Evolutionary conservation across 2,888 invertebrate genomes (phyloP), one percentile per base, ranked within the genome.

Genomic region (Sesia bembeciformis): DNA sequence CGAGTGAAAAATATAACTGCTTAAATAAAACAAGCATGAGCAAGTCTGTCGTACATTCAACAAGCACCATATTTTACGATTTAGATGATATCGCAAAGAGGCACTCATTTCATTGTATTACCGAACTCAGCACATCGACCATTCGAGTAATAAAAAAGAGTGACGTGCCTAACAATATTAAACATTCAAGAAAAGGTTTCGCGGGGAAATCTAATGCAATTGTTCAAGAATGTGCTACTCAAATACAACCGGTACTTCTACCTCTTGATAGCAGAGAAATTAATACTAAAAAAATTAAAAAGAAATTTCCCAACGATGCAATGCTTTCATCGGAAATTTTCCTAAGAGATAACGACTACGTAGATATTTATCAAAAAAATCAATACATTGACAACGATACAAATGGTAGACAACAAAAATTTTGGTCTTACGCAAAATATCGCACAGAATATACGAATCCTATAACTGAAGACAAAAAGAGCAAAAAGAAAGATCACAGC

Each of bases 31-130:
- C 66, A 3, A 54, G 54, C 3, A 7, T 50, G 7, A 79, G 78
- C 52, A 76, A 66, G 57, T 71, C 67, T 40, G 38, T 78, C 4
- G 58, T 65, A 23, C 66, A 59, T 40, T 86, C 87, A 5, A 74
- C 72, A 3, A 87, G 86, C 59, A 87, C 85, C 5, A 65, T 85
- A 60, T 88, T 85, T 59, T 87, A 73, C 54, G 86, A 88, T 66
- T 67, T 88, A 54, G 87, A 87, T 57, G 76, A 78, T 23, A 66
- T 84, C 56, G 75, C 74, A 5, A 84, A 81, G 63, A 74, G 76
- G 53, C 79, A 83, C 59, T 87, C 87, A 7, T 79, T 77, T 58
- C 74, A 79, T 60, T 75, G 69, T 61, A 56, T 78, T 3, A 63
- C 72, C 49, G 76, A 77, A 51, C 23, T 71, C 0, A 68, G 59